Evolutionary conservation across 2,113 vertebrate species (phyloP), one percentile per base, ranked within the genome.

Genomic region (Urocolius indicus): DNA sequence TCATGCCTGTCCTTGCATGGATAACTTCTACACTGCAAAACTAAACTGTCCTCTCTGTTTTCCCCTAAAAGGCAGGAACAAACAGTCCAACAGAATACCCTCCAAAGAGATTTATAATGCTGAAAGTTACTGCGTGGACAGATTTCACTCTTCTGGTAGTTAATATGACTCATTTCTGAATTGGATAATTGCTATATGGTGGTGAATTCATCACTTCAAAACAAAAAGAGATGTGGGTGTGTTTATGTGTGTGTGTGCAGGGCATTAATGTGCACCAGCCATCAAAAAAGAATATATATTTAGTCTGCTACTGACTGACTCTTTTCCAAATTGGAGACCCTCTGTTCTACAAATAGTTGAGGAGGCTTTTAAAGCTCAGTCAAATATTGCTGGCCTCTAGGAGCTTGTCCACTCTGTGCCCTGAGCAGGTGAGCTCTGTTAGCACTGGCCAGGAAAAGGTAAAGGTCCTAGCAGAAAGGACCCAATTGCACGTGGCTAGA

Each of bases 161-260:
- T 95, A 62, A 80, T 41, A 80, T 96, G 92, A 96, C 92, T 97
- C 80, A 95, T 77, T 94, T 91, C 73, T 87, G 49, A 93, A 93
- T 43, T 84, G 86, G 49, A 81, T 97, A 96, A 96, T 95, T 94
- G 88, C 88, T 96, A 29, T 30, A 84, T 51, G 61, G 74, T 68
- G 52, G 48, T 86, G 95, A 93, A 75, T 92, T 94, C 72, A 83
- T 91, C 92, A 59, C 76, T 96, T 93, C 88, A 90, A 92, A 97
- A 90, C 90, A 97, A 87, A 95, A 81, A 3, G 92, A 67, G 52
- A 23, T 72, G 94, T 88, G 75, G 91, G 87, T 68, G 90, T 93
- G 45, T 93, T 92, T 95, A 81, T 84, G 43, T 80, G 55, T 73
- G 55, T 73, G 32, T 59, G 43, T 74, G 82, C 32, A 76, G 81